These are phyloP conservation scores for Laterallus jamaicensis DNA, from an alignment of 2,113 vertebrate genomes.

Conservation along the genomic window DNA sequence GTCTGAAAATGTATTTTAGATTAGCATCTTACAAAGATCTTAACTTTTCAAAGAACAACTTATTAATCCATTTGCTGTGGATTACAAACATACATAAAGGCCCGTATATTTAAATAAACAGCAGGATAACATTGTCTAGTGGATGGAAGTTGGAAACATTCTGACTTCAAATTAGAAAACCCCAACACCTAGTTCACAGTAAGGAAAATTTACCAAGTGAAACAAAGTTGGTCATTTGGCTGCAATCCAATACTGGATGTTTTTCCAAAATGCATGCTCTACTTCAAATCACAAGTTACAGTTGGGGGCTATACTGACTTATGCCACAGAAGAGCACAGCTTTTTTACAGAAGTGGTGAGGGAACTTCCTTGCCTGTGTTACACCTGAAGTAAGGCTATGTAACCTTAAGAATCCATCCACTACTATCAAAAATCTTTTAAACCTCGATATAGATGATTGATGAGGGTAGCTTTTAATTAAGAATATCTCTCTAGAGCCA, in stretches of 20 bases:
- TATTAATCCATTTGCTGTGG: background rate
- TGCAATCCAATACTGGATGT: background rate
- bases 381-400: background rate
- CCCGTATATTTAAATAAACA: background rate
- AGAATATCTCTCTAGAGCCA: background rate
- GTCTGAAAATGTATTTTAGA: background rate
- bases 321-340: background rate
- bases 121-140: background rate
- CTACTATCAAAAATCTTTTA: background rate
- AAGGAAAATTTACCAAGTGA: background rate
- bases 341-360: background rate
- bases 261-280: background rate
- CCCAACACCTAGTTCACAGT: background rate
- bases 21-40: background rate
- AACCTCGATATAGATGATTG: background rate
- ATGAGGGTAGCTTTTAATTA: background rate
- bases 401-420: background rate
- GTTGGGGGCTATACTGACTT: background rate
- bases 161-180: background rate
- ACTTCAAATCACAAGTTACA: background rate
- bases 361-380: background rate
- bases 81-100: background rate
- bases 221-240: background rate
- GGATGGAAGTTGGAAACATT: background rate
- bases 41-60: conserved; percentile 1